Evolutionary conservation across 1,140 invertebrate species (phyloP).

Genomic region (Zaprionus lachaisei): DNA sequence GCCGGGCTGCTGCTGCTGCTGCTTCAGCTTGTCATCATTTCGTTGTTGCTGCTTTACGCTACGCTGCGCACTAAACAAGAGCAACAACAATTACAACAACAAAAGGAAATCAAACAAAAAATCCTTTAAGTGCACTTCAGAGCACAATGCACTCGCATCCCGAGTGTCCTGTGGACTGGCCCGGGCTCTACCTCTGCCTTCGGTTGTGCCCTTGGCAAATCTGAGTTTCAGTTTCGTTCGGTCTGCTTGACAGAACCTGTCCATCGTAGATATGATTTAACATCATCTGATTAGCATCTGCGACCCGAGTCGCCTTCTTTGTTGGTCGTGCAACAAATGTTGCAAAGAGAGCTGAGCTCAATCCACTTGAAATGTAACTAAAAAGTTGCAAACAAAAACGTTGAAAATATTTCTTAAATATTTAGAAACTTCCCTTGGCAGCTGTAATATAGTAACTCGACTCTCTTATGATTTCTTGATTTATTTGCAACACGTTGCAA

Average conservation of each 20-base stretch:
- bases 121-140: conserved; percentile 81
- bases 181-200: conserved; percentile 24
- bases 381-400: neutral
- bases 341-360: conserved; percentile 16
- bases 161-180: conserved; percentile 24
- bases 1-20: neutral
- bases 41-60: conserved; percentile 37
- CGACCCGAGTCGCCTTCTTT: neutral
- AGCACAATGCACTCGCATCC: conserved; percentile 72
- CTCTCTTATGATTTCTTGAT: conserved; percentile 25
- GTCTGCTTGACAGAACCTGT: conserved; percentile 13
- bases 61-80: conserved; percentile 50
- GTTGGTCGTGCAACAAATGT: conserved; percentile 15
- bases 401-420: no score
- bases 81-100: conserved; percentile 1
- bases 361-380: neutral
- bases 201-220: conserved; percentile 1
- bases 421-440: neutral
- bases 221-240: conserved; percentile 27
- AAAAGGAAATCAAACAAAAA: conserved; percentile 19
- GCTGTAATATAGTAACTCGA: neutral
- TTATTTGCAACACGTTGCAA: conserved; percentile 65
- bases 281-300: conserved; percentile 43
- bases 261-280: conserved; percentile 43
- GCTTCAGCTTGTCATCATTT: conserved; percentile 72